phyloP scores from a whole-genome alignment of 2,888 invertebrate genomes.

The Mylabris sibirica region DNA sequence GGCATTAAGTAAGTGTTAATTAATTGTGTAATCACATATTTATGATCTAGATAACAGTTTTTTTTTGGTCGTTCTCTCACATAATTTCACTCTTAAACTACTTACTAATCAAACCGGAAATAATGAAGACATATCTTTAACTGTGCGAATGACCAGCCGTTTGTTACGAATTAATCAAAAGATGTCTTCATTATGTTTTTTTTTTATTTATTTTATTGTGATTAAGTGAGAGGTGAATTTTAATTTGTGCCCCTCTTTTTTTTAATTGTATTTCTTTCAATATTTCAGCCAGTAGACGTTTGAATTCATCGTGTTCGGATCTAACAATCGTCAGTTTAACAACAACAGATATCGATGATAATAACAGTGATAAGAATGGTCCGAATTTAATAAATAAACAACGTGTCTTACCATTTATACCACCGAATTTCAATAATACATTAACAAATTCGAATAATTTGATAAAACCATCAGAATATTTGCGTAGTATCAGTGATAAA shows the following conservation, averaged over 20 bases:
- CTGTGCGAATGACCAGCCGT: not conserved
- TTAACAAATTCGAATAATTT: constrained; percentile 77
- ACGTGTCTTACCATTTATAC: constrained; percentile 87
- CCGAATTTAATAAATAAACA: constrained; percentile 82
- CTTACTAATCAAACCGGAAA: constrained; percentile 55
- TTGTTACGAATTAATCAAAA: constrained; percentile 2
- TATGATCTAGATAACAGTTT: not conserved
- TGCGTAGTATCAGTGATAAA: constrained; percentile 78
- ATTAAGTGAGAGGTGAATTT: constrained; percentile 30
- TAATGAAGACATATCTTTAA: constrained; percentile 30
- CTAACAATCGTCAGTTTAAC: constrained; percentile 62
- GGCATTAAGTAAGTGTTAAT: constrained; percentile 61
- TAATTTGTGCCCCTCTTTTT: constrained; percentile 20
- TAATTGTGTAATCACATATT: not conserved
- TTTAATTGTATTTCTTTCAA: not conserved
- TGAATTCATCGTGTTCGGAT: constrained; percentile 61
- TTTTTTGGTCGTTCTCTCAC: not conserved
- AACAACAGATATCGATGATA: constrained; percentile 62
- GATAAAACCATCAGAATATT: constrained; percentile 91
- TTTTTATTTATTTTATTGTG: no score
- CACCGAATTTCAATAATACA: constrained; percentile 82
- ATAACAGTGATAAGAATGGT: constrained; percentile 57
- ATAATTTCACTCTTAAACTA: constrained; percentile 51
- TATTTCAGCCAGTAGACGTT: constrained; percentile 56
- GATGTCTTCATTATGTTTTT: constrained; percentile 26